A percentile compares a stretch with the other conserved stretches of the same genome.
phyloP scores from a whole-genome alignment of 2,113 vertebrate genomes.

The Conger conger region DNA sequence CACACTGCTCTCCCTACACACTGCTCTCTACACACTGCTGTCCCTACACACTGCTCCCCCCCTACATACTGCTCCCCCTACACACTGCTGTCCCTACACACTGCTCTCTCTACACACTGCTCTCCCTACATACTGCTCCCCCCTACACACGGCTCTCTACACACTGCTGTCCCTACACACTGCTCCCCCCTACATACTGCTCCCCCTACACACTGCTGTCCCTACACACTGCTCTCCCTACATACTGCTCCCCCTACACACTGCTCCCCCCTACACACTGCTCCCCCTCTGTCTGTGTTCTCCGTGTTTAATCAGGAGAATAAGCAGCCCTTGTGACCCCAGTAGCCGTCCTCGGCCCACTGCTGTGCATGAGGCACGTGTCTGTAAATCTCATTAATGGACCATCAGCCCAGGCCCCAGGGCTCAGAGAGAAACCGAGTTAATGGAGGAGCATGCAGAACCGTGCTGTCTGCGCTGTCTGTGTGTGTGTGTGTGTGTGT shows the following conservation, averaged over 20 bases:
- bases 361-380: not conserved
- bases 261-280: not conserved
- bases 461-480: not conserved
- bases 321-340: not conserved
- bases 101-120: not conserved
- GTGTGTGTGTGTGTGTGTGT: too few relatives aligned
- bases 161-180: too few relatives aligned
- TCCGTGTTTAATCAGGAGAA: not conserved
- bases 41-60: too few relatives aligned
- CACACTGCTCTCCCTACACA: not conserved
- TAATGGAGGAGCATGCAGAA: not conserved
- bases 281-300: not conserved
- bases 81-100: not conserved
- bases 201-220: too few relatives aligned
- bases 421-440: not conserved
- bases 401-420: not conserved
- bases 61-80: not conserved
- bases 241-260: not conserved
- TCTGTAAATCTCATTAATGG: not conserved
- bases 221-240: not conserved
- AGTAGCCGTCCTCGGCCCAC: not conserved
- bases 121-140: not conserved
- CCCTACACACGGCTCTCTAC: not conserved
- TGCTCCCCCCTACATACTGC: too few relatives aligned
- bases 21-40: not conserved